Percentiles rank a stretch among this genome's conserved stretches.
Evolutionary conservation across 2,797 vertebrate species (phyloP).

Genomic region (Gymnocypris eckloni): DNA sequence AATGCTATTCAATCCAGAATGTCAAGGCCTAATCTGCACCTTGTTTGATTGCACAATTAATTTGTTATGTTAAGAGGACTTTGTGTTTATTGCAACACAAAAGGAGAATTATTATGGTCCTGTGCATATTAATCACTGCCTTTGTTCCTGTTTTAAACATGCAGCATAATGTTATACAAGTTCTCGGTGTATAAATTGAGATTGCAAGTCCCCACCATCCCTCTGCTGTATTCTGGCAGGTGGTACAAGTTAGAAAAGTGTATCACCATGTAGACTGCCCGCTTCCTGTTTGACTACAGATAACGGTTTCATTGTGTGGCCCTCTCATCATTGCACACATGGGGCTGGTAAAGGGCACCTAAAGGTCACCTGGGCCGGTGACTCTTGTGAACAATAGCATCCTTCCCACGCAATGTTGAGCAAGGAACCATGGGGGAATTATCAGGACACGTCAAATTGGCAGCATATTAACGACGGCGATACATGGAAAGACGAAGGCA

Average conservation of each 20-base stretch:
- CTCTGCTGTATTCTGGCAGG: constrained; percentile 33
- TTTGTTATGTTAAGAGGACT: constrained; percentile 1
- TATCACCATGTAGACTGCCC: constrained; percentile 12
- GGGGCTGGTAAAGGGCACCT: constrained; percentile 73
- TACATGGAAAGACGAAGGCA: constrained; percentile 26
- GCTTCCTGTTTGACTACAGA: constrained; percentile 36
- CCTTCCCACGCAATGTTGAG: constrained; percentile 25
- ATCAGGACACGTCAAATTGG: constrained; percentile 51
- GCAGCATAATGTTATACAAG: not conserved
- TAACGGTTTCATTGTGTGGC: constrained; percentile 44
- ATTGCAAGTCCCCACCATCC: not conserved
- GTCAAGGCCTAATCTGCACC: constrained; percentile 6
- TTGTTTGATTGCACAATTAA: constrained; percentile 20
- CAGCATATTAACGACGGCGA: constrained; percentile 54
- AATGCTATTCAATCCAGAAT: constrained; percentile 6
- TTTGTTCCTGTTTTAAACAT: constrained; percentile 20
- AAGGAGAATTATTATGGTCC: not conserved
- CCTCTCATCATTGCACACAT: constrained; percentile 65
- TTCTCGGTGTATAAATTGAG: constrained; percentile 19
- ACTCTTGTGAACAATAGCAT: constrained; percentile 35
- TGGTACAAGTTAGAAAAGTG: constrained; percentile 31
- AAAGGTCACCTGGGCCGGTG: constrained; percentile 75
- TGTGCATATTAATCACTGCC: constrained; percentile 32
- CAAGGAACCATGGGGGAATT: constrained; percentile 40
- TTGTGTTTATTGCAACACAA: constrained; percentile 38